Conservation (phyloP, 2,888 invertebrate species). For the Tubulanus polymorphus region DNA sequence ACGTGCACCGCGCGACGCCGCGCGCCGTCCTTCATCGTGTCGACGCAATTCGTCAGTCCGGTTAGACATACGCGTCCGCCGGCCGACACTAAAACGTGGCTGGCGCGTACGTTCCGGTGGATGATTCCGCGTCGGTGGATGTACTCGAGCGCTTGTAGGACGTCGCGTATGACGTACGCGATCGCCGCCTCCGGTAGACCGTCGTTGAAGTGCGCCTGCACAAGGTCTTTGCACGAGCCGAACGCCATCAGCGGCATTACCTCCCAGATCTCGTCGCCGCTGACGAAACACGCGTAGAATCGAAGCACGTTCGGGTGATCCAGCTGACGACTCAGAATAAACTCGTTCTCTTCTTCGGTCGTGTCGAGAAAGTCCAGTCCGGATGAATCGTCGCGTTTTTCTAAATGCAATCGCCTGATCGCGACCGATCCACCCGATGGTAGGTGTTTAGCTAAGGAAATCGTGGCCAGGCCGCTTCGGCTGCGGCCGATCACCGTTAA, state of each 20-base stretch:
- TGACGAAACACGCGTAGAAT: conserved; percentile 72
- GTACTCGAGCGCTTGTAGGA: conserved; percentile 75
- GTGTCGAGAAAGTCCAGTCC: neutral
- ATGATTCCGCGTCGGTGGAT: conserved; percentile 79
- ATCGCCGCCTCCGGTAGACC: conserved; percentile 81
- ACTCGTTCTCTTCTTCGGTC: neutral
- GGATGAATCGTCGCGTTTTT: conserved; percentile 31
- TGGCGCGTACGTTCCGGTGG: conserved; percentile 80
- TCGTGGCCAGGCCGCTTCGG: too few species aligned
- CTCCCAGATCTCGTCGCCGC: conserved; percentile 72
- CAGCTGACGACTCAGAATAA: conserved; percentile 57
- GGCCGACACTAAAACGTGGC: conserved; percentile 75
- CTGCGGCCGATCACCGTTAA: too few species aligned
- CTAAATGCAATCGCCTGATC: conserved; percentile 37
- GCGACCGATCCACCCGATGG: conserved; percentile 36
- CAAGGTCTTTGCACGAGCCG: conserved; percentile 74
- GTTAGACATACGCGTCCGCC: conserved; percentile 70
- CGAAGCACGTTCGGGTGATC: conserved; percentile 75
- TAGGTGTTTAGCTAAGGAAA: conserved; percentile 36
- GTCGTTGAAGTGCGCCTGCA: conserved; percentile 68
- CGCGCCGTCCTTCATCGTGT: conserved; percentile 68
- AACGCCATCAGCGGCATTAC: conserved; percentile 79
- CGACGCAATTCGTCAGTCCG: conserved; percentile 75
- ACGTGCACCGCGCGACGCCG: conserved; percentile 68
- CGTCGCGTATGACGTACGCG: conserved; percentile 73